phyloP scores from a whole-genome alignment of 1,140 invertebrate species.

The Trachymyrmex septentrionalis region DNA sequence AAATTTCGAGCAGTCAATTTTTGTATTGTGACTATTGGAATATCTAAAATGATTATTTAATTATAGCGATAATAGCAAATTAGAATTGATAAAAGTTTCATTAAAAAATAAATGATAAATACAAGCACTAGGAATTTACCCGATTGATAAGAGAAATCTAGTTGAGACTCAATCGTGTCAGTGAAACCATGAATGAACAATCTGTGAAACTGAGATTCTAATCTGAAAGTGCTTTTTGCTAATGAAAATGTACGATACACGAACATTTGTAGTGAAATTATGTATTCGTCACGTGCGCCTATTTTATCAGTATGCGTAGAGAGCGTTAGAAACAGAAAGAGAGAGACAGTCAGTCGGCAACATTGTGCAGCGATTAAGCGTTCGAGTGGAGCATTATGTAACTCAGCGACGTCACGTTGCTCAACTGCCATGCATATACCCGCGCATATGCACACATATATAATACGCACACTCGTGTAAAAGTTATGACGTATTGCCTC shows the following conservation, averaged over 20 bases:
- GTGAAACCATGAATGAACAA: conserved; percentile 41
- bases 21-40: too few species aligned
- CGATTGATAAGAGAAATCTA: conserved; percentile 1
- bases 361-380: conserved; percentile 80
- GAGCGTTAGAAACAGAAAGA: conserved; percentile 27
- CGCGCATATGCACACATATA: not conserved
- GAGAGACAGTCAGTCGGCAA: conserved; percentile 48
- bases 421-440: not conserved
- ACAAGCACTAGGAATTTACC: not conserved
- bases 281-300: conserved; percentile 74
- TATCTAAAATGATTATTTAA: not conserved
- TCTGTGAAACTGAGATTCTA: conserved; percentile 49
- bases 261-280: conserved; percentile 71
- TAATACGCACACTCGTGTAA: conserved; percentile 49
- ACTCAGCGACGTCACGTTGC: conserved; percentile 70
- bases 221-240: conserved; percentile 65
- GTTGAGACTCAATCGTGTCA: not conserved
- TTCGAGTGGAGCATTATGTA: conserved; percentile 75
- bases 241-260: conserved; percentile 71
- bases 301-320: conserved; percentile 77
- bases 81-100: not conserved
- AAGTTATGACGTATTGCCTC: conserved; percentile 77
- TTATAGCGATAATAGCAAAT: not conserved
- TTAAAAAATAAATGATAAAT: not conserved
- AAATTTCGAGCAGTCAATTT: not conserved